A percentile compares a stretch with the other conserved stretches of the same genome.
Conservation (phyloP, 2,888 invertebrate species). For the Chloroclystis v-ata region DNA sequence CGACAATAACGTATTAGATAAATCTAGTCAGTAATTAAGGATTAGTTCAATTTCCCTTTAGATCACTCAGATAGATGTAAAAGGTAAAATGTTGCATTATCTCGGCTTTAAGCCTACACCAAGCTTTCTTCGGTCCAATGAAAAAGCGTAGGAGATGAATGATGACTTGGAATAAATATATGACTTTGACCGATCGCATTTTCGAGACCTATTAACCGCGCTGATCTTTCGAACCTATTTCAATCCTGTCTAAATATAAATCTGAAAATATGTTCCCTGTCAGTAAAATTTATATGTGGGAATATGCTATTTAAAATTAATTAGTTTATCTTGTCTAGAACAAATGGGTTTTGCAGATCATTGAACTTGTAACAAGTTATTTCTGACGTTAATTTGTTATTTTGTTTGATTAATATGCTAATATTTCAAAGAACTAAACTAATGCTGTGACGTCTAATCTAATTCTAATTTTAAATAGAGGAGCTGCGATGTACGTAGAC, state of each 20-base stretch:
- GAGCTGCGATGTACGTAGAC: too few species aligned
- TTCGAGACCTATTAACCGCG: conserved; percentile 7
- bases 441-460: too few species aligned
- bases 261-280: conserved; percentile 13
- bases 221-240: conserved; percentile 11
- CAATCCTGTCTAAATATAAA: conserved; percentile 8
- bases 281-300: conserved; percentile 5
- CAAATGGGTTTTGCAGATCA: conserved; percentile 4
- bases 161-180: conserved; percentile 15
- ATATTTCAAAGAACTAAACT: too few species aligned
- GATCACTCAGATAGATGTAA: too few species aligned
- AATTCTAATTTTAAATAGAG: too few species aligned
- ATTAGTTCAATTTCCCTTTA: too few species aligned
- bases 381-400: not conserved
- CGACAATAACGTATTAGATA: too few species aligned
- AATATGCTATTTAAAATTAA: not conserved
- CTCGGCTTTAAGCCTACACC: too few species aligned
- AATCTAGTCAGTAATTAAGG: too few species aligned
- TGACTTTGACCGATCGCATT: conserved; percentile 16
- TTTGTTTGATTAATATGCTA: not conserved
- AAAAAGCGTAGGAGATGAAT: conserved; percentile 16
- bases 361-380: conserved; percentile 3
- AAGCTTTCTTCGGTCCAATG: not conserved
- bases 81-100: too few species aligned
- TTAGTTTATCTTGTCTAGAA: not conserved